Evolutionary conservation across 2,888 invertebrate species (phyloP), one percentile per base, ranked within the genome.

Genomic region (Octonoba sinensis): DNA sequence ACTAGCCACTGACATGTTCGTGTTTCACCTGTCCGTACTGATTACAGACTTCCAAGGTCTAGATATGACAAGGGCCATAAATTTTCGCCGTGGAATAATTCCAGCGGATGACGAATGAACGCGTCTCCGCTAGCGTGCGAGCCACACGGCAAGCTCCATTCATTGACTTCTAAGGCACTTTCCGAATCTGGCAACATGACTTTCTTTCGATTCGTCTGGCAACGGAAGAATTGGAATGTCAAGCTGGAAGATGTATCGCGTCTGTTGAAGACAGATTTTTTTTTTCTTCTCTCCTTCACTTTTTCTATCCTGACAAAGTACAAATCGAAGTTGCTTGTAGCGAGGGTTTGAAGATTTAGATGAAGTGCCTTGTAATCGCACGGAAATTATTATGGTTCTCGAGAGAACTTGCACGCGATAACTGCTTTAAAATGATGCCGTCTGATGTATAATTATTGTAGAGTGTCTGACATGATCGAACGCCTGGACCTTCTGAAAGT

Each of bases 201-300:
- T 72, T 79, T 72, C 67, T 73, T 79, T 79, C 56, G 47, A 46
- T 47, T 60, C 60, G 51, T 51, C 51, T 67, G 79, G 62, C 73
- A 81, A 73, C 79, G 67, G 62, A 65, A 81, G 79, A 81, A 81
- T 81, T 81, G 73, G 79, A 81, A 73, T 74, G 79, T 73, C 73
- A 73, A 73, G 64, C 27, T 22, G 44, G 24, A 81, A 81, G 73
- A 81, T 73, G 79, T 73, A 81, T 74, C 47, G 24, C 46, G 66
- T 73, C 73, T 54, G 27, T 36, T 57, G 57, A 60, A 81, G 56
- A 65, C 66, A 57, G 59, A 64, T 77, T 36, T 64, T 67, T 76
- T 57, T 49, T 54, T 51, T 24, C n/a, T n/a, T n/a, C 54, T 60
- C 15, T 49, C 20, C 64, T 70, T 59, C 59, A 36, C n/a, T 15